Evolutionary conservation across 2,113 vertebrate genomes (phyloP), one percentile per base, ranked within the genome.

Genomic region (Equus quagga): DNA sequence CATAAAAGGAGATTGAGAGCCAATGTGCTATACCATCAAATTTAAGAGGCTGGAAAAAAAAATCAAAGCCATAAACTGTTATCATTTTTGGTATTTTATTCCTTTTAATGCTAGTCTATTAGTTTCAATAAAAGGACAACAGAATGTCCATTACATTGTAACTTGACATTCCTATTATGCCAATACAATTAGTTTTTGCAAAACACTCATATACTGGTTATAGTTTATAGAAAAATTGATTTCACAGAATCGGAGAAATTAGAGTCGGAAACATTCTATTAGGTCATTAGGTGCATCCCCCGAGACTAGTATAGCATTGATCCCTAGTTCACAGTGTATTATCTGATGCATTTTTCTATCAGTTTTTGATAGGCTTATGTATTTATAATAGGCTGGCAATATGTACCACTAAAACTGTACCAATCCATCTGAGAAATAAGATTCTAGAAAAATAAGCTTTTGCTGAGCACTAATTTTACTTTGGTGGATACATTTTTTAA

Each of bases 401-500:
- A 58, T 76, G 64, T 92, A 75, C 93, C 70, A 84, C 90, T 86
- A 98, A 98, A 96, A 97, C 97, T 95, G 96, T 69, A 90, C 58
- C 26, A 88, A 83, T 97, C 76, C 92, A 81, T 93, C 67, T 97
- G 93, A 97, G 97, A 98, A 98, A 97, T 93, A n/a, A 96, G 96
- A 97, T 94, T 96, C 91, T 97, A 72, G 73, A 97, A 98, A 97
- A 98, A 88, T 17, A 95, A 79, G 87, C 94, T 95, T 98, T 98
- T 97, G 90, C 96, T 85, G 86, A 83, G 76, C 36, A 78, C 96
- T 97, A 96, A 97, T 97, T 96, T 96, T 72, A 10, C 96, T 93
- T 92, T 97, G 93, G 97, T 98, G 98, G 96, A 94, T 98, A 98
- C 91, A 96, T 97, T 97, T 97, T 98, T 98, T 95, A 98, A 94